Percentiles rank a stretch among this genome's conserved stretches.
Evolutionary conservation across 2,113 vertebrate genomes (phyloP).

Genomic region (Planiliza haematocheilus): DNA sequence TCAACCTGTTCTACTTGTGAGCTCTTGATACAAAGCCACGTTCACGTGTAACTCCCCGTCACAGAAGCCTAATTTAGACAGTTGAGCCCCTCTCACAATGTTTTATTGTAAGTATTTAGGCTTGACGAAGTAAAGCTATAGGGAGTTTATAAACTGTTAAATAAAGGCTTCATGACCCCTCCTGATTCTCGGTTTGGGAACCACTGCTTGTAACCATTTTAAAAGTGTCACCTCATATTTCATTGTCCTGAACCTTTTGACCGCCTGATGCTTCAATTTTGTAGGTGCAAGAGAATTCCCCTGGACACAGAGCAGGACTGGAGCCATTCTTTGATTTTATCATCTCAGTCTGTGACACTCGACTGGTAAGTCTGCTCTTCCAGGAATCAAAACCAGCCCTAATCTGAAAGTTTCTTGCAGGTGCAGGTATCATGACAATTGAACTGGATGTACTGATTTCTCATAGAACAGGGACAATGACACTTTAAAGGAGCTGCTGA

Average conservation of each 20-base stretch:
- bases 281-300: constrained; percentile 98
- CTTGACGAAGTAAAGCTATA: too few relatives aligned
- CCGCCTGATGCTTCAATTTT: constrained; percentile 34
- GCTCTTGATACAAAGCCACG: too few relatives aligned
- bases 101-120: too few relatives aligned
- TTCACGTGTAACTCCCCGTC: too few relatives aligned
- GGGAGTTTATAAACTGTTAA: too few relatives aligned
- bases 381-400: not conserved
- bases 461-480: constrained; percentile 96
- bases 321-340: constrained; percentile 99
- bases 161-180: too few relatives aligned
- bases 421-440: not conserved
- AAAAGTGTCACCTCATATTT: not conserved
- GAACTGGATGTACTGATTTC: constrained; percentile 7
- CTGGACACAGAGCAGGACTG: constrained; percentile 92
- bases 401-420: not conserved
- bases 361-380: constrained; percentile 86
- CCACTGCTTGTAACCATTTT: too few relatives aligned
- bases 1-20: too few relatives aligned
- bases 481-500: constrained; percentile 94
- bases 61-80: too few relatives aligned
- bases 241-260: not conserved
- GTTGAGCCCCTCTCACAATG: too few relatives aligned
- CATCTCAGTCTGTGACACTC: constrained; percentile 92
- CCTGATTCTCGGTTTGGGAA: too few relatives aligned